Percentiles rank a stretch among this genome's conserved stretches.
Evolutionary conservation across 2,797 vertebrate species (phyloP).

Genomic region (Aldrovandia affinis): DNA sequence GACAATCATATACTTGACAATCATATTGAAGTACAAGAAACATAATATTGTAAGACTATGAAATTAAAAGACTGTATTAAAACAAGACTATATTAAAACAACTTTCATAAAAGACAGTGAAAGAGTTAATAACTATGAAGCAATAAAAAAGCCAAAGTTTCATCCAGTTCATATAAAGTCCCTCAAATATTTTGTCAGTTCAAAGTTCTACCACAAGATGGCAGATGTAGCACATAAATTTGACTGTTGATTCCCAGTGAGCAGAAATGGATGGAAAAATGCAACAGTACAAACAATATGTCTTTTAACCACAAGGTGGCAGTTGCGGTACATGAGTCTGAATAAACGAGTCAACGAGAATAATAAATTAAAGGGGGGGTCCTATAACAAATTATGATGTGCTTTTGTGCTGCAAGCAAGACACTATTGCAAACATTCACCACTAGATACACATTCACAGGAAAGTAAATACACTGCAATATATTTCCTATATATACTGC

Average conservation of each 20-base stretch:
- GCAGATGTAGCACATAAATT: conserved; percentile 6
- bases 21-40: no score
- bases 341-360: neutral
- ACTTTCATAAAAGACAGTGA: no score
- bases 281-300: neutral
- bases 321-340: neutral
- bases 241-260: neutral
- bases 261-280: neutral
- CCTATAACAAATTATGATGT: neutral
- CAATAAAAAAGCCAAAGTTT: neutral
- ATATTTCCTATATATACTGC: neutral
- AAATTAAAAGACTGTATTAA: no score
- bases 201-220: conserved; percentile 2
- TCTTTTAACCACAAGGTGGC: conserved; percentile 22
- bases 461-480: neutral
- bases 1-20: no score
- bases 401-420: neutral
- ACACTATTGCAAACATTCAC: neutral
- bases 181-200: neutral
- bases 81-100: no score
- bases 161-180: neutral
- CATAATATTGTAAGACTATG: no score
- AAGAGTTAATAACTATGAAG: neutral
- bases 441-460: neutral
- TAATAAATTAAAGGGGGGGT: neutral